These are phyloP conservation scores for Phyllostomus hastatus DNA, from an alignment of 2,113 vertebrate species.

Conservation along the genomic window DNA sequence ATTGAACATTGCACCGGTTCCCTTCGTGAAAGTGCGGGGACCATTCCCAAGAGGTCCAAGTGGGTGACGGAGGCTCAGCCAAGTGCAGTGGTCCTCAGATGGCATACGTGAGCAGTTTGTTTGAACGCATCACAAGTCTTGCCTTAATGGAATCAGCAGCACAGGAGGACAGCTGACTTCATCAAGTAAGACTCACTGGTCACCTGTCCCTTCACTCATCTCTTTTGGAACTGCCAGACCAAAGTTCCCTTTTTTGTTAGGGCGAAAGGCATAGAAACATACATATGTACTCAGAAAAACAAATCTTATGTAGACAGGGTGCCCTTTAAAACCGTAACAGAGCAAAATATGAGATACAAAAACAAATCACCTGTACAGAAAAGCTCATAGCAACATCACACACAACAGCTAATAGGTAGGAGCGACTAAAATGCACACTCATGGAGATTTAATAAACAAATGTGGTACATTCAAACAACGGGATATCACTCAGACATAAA, in stretches of 20 bases:
- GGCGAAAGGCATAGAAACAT: neutral
- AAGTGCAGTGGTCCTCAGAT: neutral
- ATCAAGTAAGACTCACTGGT: neutral
- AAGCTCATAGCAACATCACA: neutral
- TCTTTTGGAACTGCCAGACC: neutral
- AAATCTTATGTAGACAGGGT: neutral
- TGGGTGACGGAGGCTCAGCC: neutral
- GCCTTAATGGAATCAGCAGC: neutral
- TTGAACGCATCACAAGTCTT: neutral
- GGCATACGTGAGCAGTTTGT: neutral
- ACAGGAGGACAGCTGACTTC: neutral
- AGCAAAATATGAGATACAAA: neutral
- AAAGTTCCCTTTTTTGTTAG: neutral
- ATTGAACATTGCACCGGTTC: neutral
- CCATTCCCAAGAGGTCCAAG: neutral
- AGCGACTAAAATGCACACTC: neutral
- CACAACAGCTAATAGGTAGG: neutral
- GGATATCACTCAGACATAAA: neutral
- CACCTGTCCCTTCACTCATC: neutral
- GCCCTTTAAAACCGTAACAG: neutral
- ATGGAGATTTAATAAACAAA: too few species aligned
- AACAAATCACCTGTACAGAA: neutral
- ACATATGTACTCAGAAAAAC: neutral
- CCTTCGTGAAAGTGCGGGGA: neutral
- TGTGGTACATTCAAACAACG: rapidly evolving